A percentile compares a stretch with the other conserved stretches of the same genome.
These are phyloP conservation scores for Cuculus canorus DNA, from an alignment of 2,797 vertebrate species.

Conservation along the genomic window DNA sequence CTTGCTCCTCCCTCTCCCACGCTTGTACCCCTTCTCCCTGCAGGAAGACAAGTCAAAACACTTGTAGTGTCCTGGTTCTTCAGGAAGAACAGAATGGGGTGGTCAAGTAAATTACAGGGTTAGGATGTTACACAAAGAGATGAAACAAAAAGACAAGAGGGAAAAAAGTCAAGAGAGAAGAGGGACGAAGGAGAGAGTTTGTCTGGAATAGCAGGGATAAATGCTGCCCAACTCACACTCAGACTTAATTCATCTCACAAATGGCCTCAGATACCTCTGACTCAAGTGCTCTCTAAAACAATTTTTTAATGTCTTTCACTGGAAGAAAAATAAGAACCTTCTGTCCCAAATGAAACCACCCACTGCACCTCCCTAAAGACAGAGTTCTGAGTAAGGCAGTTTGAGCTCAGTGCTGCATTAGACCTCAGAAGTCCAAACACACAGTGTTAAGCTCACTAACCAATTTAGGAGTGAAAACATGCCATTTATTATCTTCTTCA, in stretches of 20 bases:
- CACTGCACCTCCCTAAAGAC: not conserved
- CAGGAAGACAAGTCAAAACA: not conserved
- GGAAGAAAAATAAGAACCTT: not conserved
- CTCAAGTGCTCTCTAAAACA: not conserved
- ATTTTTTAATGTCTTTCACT: not conserved
- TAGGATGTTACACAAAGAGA: not conserved
- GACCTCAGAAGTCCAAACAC: not conserved
- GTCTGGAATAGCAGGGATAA: not conserved
- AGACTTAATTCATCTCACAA: not conserved
- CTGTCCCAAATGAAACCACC: not conserved
- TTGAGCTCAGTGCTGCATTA: not conserved
- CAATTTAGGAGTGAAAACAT: not conserved
- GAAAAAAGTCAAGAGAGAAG: not conserved
- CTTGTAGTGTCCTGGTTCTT: not conserved
- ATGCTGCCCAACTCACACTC: not conserved
- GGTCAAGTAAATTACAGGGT: not conserved
- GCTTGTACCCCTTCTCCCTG: not conserved
- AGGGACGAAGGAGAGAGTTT: not conserved
- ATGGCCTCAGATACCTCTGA: not conserved
- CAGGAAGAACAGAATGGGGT: not conserved
- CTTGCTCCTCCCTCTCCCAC: not conserved
- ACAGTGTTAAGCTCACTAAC: not conserved
- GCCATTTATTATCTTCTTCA: constrained; percentile 2
- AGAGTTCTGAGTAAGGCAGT: not conserved
- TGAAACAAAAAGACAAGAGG: not conserved